phyloP scores from a whole-genome alignment of 2,113 vertebrate genomes.

The Pelecanus crispus region DNA sequence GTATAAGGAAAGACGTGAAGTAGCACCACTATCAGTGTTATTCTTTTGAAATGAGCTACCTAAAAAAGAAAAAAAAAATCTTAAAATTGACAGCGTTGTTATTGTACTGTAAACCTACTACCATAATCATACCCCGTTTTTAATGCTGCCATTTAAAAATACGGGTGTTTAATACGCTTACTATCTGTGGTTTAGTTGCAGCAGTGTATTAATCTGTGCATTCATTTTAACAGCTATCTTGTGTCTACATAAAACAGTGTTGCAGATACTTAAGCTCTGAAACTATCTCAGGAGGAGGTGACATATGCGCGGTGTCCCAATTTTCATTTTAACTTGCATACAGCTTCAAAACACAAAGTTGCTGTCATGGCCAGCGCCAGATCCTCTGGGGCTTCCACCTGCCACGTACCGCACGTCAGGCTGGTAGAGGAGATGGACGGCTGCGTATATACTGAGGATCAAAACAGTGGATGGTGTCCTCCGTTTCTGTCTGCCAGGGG shows the following conservation, averaged over 20 bases:
- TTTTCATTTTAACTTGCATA: not conserved
- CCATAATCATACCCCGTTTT: not conserved
- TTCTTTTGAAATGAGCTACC: not conserved
- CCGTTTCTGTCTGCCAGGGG: not conserved
- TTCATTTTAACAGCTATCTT: not conserved
- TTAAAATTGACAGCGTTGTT: not conserved
- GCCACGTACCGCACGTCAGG: fast-evolving
- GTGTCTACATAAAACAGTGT: not conserved
- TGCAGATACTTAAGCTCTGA: not conserved
- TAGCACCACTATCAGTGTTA: not conserved
- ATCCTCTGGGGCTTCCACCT: not conserved
- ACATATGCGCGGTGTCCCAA: not conserved
- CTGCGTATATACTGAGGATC: not conserved
- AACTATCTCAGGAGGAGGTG: not conserved
- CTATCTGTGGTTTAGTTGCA: not conserved
- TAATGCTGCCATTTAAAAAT: not conserved
- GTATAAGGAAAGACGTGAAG: not conserved
- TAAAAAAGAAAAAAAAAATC: not conserved
- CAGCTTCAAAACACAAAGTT: not conserved
- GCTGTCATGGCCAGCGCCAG: not conserved
- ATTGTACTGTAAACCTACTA: not conserved
- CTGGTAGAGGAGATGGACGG: not conserved
- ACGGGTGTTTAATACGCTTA: not conserved
- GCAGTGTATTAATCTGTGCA: not conserved
- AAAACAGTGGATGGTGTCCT: not conserved